Evolutionary conservation across 1,140 invertebrate genomes (phyloP), one percentile per base, ranked within the genome.

Genomic region (Bombus difficillimus): DNA sequence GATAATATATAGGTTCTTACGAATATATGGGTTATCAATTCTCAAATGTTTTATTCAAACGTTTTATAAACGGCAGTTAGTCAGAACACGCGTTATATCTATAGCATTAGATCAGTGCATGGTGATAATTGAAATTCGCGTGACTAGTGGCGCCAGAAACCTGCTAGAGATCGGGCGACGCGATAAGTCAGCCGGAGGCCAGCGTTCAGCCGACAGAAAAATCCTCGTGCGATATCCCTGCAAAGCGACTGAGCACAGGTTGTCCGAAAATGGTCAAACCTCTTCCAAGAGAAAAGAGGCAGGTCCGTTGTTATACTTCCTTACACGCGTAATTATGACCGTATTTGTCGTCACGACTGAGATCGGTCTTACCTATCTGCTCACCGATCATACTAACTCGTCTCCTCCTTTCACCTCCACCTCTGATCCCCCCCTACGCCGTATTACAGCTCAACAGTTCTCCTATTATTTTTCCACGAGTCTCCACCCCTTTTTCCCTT

Each of bases 311-410:
- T 85, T 85, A 85, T 77, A 85, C 88, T 90, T 88, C 86, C 86
- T 88, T 86, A 89, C 84, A 81, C 83, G 88, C 77, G 84, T 88
- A 90, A 90, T 86, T 88, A 88, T 84, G 88, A 88, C 88, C 86
- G 81, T 90, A 88, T 90, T 88, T 84, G 88, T 88, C 86, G 76
- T 64, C 59, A 8, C 22, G 68, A 47, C 62, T 25, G 9, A n/a
- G 85, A 85, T 81, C 83, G 69, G 71, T 78, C 75, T 75, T 78
- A 47, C 73, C 28, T 77, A 75, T 66, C 73, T 82, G 71, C 77
- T 79, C 64, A 53, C 73, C 22, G 64, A 34, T 39, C 59, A 39
- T 43, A 25, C 78, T 6, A 53, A 74, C 62, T 66, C 43, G 25
- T 78, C 39, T 69, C 66, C 62, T 74, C 64, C 73, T 80, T 62